Evolutionary conservation across 2,888 invertebrate genomes (phyloP), one percentile per base, ranked within the genome.

Genomic region (Agrotis exclamationis): DNA sequence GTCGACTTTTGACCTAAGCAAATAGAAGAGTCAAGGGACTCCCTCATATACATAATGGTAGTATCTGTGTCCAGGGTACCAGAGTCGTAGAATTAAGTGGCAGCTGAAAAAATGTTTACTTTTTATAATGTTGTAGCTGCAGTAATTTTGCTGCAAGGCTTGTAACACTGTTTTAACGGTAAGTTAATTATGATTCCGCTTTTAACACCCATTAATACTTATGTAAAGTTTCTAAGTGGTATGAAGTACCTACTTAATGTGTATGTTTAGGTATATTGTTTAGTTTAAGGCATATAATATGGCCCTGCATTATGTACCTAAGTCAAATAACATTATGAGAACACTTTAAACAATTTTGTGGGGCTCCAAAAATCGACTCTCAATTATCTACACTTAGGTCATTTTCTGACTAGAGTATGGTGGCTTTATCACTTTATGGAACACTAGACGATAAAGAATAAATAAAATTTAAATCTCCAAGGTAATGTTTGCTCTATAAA

Each of bases 31-130:
- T 28, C 80, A 51, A 45, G 76, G 69, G 68, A 68, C 54, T 57
- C 47, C 76, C 56, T 67, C 39, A 63, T 74, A 54, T n/a, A 56
- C 56, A 79, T 79, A 74, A 64, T 57, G 50, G 22, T n/a, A 33
- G 50, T 74, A 60, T 74, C 53, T 14, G n/a, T 56, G 50, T 28
- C 74, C 59, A 56, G 50, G 6, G 24, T 18, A 22, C 74, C 59
- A 56, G 50, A 3, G 24, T 18, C 14, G 24, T 45, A 33, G 44
- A 70, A 76, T 57, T 22, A 48, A 48, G 54, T 66, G 45, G 58
- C 24, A 47, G 51, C 14, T 54, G 24, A 50, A 60, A 60, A 74
- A 64, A 28, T 16, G 59, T 54, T 50, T 5, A n/a, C 22, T 5
- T 28, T 71, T 56, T 47, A 20, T 3, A 60, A 71, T 24, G 24